Evolutionary conservation across 2,113 vertebrate genomes (phyloP), one percentile per base, ranked within the genome.

Genomic region (Calidris pygmaea): DNA sequence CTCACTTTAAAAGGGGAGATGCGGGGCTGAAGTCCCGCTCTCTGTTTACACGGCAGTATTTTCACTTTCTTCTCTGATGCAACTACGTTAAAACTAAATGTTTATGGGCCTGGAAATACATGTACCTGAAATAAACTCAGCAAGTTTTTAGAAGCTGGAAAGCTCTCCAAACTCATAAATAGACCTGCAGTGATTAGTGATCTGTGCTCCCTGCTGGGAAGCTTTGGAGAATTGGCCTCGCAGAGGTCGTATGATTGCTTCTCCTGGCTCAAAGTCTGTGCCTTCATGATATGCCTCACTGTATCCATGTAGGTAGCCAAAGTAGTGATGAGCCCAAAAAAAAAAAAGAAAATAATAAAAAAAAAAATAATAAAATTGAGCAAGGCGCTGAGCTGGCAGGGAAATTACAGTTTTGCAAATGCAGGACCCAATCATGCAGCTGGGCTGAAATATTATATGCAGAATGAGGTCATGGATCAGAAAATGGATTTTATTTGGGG

Each of bases 51-150:
- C 2, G 58, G 93, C 83, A 85, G 68, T 96, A 89, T 97, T 98
- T 98, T 96, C 85, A 89, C 97, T 97, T 96, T 97, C 93, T 96
- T 87, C 94, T 85, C 86, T 55, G 90, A 94, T 96, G 91, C 93
- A 79, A 66, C 88, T 95, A 95, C 65, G 68, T 85, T 83, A 83
- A 95, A 91, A 75, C 80, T 76, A 39, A 97, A 96, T 6, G 39
- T 93, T 96, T 96, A 95, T 56, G 66, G 92, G 68, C 62, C 77
- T 96, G 97, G 95, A 98, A 98, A 96, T 94, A 39, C 50, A 11
- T 39, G 53, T 97, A 98, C 96, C 97, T 98, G 97, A 97, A 97
- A 96, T 93, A 97, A 98, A 95, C 95, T 95, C 93, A 79, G 89
- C 92, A 94, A 95, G 85, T 93, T 95, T 90, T 58, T 80, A 56